These are phyloP conservation scores for Passer domesticus DNA, from an alignment of 2,113 vertebrate species.

Conservation along the genomic window DNA sequence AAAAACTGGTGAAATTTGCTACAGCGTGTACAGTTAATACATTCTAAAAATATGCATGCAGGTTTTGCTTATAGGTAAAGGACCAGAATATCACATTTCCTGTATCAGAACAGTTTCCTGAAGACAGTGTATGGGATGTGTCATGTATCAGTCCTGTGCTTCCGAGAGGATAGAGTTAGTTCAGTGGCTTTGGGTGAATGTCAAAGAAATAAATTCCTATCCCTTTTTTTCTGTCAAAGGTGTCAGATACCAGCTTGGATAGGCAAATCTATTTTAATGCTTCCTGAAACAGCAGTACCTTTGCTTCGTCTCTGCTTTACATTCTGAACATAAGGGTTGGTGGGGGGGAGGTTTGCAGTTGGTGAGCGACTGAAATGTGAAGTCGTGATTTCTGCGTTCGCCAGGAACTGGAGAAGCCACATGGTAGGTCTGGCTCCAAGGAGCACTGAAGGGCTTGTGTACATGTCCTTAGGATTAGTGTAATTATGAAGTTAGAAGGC, in stretches of 20 bases:
- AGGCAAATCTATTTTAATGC: background rate
- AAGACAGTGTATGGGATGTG: background rate
- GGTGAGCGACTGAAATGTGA: background rate
- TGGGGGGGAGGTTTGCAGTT: background rate
- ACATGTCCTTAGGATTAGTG: background rate
- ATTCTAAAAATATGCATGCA: background rate
- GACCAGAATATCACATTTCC: background rate
- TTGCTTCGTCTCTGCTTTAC: background rate
- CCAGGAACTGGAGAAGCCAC: background rate
- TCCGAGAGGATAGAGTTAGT: background rate
- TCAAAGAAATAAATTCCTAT: background rate
- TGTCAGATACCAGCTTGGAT: background rate
- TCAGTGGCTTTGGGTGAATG: background rate
- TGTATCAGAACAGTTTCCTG: background rate
- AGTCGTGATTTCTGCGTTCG: background rate
- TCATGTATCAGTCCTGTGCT: background rate
- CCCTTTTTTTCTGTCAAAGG: background rate
- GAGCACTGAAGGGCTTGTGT: background rate
- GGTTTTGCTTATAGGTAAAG: background rate
- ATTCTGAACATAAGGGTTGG: background rate
- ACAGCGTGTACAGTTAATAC: background rate
- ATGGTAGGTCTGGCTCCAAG: background rate
- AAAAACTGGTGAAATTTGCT: background rate
- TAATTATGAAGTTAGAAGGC: background rate
- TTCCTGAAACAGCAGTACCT: slow-evolving; percentile 15